phyloP scores from a whole-genome alignment of 2,113 vertebrate genomes.

The Amazona guildingii region DNA sequence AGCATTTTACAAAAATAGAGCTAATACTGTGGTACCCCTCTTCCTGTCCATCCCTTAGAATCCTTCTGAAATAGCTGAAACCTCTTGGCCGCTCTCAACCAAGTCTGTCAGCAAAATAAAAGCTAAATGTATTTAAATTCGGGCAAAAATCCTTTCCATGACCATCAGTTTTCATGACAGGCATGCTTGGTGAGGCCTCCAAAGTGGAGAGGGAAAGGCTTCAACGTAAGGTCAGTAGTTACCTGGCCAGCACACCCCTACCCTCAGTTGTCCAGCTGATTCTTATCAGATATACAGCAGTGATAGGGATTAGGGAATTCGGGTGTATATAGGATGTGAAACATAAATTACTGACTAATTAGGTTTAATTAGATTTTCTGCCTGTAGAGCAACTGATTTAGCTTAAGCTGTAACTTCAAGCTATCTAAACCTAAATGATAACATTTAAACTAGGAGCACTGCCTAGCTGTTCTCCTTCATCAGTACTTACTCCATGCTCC shows the following conservation, averaged over 20 bases:
- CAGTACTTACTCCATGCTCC: neutral
- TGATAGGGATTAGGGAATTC: neutral
- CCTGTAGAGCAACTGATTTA: neutral
- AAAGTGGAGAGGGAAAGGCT: neutral
- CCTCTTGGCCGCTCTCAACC: neutral
- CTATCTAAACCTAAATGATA: neutral
- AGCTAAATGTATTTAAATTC: neutral
- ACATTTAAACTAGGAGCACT: neutral
- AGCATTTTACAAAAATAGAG: neutral
- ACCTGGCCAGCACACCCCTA: neutral
- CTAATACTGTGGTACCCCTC: too few species aligned
- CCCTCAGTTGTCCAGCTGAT: neutral
- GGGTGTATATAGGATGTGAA: neutral
- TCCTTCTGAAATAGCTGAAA: neutral
- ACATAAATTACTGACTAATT: neutral
- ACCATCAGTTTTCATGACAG: neutral
- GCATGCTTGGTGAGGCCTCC: neutral
- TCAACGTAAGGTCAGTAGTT: rapidly evolving
- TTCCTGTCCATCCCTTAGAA: neutral
- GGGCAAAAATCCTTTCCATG: neutral
- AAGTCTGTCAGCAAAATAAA: neutral
- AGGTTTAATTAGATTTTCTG: neutral
- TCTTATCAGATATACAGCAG: neutral
- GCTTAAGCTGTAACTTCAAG: neutral
- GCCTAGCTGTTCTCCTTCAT: neutral